A percentile compares a stretch with the other conserved stretches of the same genome.
These are phyloP conservation scores for Sarcophaga variegata DNA, from an alignment of 2,888 invertebrate genomes.

Conservation along the genomic window DNA sequence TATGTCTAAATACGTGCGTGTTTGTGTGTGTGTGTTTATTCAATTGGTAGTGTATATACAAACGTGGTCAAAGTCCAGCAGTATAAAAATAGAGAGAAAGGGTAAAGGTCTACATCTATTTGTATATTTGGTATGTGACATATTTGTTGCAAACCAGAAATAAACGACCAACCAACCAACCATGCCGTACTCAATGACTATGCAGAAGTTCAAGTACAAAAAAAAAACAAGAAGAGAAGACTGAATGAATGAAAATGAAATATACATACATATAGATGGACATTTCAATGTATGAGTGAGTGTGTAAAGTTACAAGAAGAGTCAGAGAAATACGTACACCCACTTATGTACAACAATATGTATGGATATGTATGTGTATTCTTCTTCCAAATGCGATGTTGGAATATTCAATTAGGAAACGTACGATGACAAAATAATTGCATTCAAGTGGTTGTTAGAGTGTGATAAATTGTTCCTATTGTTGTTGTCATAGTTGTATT, in stretches of 20 bases:
- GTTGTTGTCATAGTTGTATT: slow-evolving; percentile 42
- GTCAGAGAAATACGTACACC: too few species aligned
- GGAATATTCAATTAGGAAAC: slow-evolving; percentile 81
- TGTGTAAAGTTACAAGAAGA: neutral
- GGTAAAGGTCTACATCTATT: slow-evolving; percentile 34
- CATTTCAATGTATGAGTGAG: neutral
- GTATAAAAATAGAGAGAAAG: neutral
- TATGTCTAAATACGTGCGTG: neutral
- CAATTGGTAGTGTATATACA: slow-evolving; percentile 17
- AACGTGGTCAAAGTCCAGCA: slow-evolving; percentile 42
- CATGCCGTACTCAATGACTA: slow-evolving; percentile 51
- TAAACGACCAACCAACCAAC: slow-evolving; percentile 60
- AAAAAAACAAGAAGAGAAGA: neutral
- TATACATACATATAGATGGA: neutral
- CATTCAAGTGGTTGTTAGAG: slow-evolving; percentile 80
- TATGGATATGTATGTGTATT: slow-evolving; percentile 23
- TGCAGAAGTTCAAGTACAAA: neutral
- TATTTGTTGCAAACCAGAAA: slow-evolving; percentile 72
- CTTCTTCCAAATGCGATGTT: slow-evolving; percentile 71
- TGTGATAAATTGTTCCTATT: slow-evolving; percentile 69
- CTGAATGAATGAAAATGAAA: slow-evolving; percentile 14
- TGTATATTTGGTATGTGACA: slow-evolving; percentile 71
- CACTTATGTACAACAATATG: neutral
- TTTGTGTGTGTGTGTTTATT: neutral
- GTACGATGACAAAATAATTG: slow-evolving; percentile 81